phyloP scores from a whole-genome alignment of 1,140 invertebrate genomes.

The Monochamus saltuarius region DNA sequence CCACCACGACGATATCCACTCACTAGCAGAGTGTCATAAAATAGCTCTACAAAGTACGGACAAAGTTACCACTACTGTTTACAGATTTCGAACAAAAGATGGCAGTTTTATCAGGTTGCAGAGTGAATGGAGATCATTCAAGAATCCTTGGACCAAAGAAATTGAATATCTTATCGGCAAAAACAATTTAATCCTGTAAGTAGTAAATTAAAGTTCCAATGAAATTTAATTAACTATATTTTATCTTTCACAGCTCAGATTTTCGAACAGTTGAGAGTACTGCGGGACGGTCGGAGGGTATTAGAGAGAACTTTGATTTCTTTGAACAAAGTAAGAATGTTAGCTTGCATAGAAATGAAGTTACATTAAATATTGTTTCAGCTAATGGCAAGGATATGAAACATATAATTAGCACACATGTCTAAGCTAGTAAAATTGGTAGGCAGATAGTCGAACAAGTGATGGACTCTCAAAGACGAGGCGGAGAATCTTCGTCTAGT shows the following conservation, averaged over 20 bases:
- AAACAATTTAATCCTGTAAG: slow-evolving; percentile 73
- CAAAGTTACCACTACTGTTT: slow-evolving; percentile 68
- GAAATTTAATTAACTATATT: slow-evolving; percentile 16
- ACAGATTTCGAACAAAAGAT: slow-evolving; percentile 78
- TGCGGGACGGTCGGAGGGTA: slow-evolving; percentile 52
- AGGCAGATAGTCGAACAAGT: slow-evolving; percentile 74
- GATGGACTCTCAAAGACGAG: slow-evolving; percentile 59
- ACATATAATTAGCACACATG: slow-evolving; percentile 68
- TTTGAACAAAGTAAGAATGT: slow-evolving; percentile 58
- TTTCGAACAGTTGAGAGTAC: slow-evolving; percentile 56
- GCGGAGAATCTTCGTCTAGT: slow-evolving; percentile 55
- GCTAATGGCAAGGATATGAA: slow-evolving; percentile 63
- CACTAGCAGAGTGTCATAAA: slow-evolving; percentile 83
- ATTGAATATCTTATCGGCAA: slow-evolving; percentile 85
- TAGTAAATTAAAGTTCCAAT: slow-evolving; percentile 33
- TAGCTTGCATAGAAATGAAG: not conserved
- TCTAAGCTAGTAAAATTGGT: slow-evolving; percentile 80
- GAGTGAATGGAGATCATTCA: slow-evolving; percentile 84
- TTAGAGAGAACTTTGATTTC: slow-evolving; percentile 61
- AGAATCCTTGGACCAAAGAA: slow-evolving; percentile 91
- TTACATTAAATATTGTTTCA: slow-evolving; percentile 19
- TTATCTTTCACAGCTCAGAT: slow-evolving; percentile 55
- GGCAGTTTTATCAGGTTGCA: slow-evolving; percentile 72
- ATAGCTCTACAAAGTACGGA: slow-evolving; percentile 69
- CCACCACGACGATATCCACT: slow-evolving; percentile 78